Evolutionary conservation across 2,888 invertebrate species (phyloP), one percentile per base, ranked within the genome.

Genomic region (Drosophila subquinaria): DNA sequence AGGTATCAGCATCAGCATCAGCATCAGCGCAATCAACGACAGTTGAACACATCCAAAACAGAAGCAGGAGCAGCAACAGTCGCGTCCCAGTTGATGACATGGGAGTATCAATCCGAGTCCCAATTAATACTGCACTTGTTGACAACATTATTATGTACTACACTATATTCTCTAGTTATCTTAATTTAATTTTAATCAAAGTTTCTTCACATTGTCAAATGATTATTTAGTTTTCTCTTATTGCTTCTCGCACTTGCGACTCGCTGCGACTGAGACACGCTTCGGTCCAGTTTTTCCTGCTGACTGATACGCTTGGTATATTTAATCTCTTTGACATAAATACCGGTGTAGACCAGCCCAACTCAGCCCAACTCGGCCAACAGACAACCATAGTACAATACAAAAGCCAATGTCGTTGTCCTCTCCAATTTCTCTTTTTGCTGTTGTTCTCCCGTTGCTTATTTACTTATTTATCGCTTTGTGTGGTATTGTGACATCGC

Each of bases 391-490:
- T 27, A 27, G 73, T 45, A 47, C 48, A 63, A 30, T 30, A 30
- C 30, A 30, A 30, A 64, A 56, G 27, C 6, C 56, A 52, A 60
- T 40, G 51, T 13, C 48, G 48, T 74, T 67, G 61, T 65, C 61
- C 36, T 53, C 52, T 45, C 27, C 36, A 36, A 4, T 63, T 5
- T 38, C 17, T 36, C 23, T 61, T 50, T 17, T 53, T 68, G 23
- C 30, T 65, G 56, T 53, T 45, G 36, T 11, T 62, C 55, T 64
- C 62, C 40, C 56, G 38, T 69, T 77, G 89, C 68, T 83, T 84
- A 78, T 81, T 84, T 81, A 89, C 78, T 83, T 84, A 84, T 84
- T 80, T 76, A 80, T 64, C 72, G 84, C 75, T 72, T 80, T 73
- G 71, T 80, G 70, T 69, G 83, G 51, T 50, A 47, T 51, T 69